These are phyloP conservation scores for Umimayanthus chanpuru DNA, from an alignment of 92 coral and sea anemone species.

Conservation along the genomic window DNA sequence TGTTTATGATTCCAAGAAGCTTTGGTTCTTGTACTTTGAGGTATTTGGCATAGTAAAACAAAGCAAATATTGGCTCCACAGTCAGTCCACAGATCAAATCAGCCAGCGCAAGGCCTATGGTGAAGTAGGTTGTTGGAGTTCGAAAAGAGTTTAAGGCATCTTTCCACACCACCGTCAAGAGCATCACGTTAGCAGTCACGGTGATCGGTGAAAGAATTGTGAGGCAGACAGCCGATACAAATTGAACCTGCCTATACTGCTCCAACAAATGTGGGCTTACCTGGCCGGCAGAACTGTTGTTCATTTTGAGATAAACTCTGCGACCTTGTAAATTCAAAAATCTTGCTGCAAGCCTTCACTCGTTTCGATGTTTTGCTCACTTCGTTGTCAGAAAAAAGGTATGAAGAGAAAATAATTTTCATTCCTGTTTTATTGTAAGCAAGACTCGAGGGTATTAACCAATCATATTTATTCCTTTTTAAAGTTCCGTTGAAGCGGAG, in stretches of 20 bases:
- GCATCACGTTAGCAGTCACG: slow-evolving; percentile 69
- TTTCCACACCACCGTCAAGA: slow-evolving; percentile 68
- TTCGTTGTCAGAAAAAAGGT: neutral
- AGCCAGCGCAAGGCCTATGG: slow-evolving; percentile 70
- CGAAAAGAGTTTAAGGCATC: slow-evolving; percentile 82
- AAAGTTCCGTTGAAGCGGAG: neutral
- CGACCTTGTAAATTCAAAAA: neutral
- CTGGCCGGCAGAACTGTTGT: neutral
- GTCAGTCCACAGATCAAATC: slow-evolving; percentile 74
- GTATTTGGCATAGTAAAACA: slow-evolving; percentile 62
- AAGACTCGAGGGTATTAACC: neutral
- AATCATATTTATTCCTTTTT: too few relatives aligned
- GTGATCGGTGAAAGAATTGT: slow-evolving; percentile 76
- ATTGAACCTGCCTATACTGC: slow-evolving; percentile 60
- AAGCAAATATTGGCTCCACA: slow-evolving; percentile 78
- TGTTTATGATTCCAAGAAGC: slow-evolving; percentile 35
- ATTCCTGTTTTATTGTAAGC: neutral
- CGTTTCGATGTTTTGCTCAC: neutral
- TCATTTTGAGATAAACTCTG: slow-evolving; percentile 8
- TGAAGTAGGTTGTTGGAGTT: slow-evolving; percentile 77
- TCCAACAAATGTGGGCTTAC: neutral
- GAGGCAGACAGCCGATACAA: slow-evolving; percentile 65
- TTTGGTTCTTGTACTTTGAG: slow-evolving; percentile 29
- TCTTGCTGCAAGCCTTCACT: neutral
- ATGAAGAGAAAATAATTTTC: neutral